Evolutionary conservation across 2,113 vertebrate species (phyloP).

Genomic region (Chloropsis hardwickii): DNA sequence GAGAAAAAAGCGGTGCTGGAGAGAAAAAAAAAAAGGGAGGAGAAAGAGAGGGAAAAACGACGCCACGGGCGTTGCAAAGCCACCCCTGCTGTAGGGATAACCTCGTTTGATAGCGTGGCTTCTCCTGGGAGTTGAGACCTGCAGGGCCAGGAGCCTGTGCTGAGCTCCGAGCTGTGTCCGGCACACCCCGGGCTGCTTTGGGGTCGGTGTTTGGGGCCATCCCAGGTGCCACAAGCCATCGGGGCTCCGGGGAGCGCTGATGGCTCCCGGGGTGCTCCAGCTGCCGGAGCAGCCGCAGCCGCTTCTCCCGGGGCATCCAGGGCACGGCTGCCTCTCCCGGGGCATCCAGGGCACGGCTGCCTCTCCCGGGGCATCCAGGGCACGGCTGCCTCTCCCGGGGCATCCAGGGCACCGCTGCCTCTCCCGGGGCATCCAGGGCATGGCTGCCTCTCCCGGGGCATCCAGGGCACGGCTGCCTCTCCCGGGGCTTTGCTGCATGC

Average conservation of each 20-base stretch:
- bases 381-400: neutral
- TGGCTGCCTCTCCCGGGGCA: neutral
- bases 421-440: neutral
- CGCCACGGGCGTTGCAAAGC: neutral
- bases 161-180: neutral
- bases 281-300: neutral
- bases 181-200: accelerated
- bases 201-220: neutral
- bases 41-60: neutral
- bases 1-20: neutral
- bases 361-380: neutral
- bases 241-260: neutral
- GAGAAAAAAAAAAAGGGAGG: neutral
- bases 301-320: neutral
- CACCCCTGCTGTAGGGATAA: neutral
- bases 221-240: neutral
- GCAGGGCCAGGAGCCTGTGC: neutral
- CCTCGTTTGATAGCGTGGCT: neutral
- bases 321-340: neutral
- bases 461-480: neutral
- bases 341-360: no score
- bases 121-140: neutral
- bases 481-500: neutral
- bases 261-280: neutral
- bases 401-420: neutral